Percentiles rank a stretch among this genome's conserved stretches.
Conservation (phyloP, 1,140 invertebrate species). For the Drosophila simulans region DNA sequence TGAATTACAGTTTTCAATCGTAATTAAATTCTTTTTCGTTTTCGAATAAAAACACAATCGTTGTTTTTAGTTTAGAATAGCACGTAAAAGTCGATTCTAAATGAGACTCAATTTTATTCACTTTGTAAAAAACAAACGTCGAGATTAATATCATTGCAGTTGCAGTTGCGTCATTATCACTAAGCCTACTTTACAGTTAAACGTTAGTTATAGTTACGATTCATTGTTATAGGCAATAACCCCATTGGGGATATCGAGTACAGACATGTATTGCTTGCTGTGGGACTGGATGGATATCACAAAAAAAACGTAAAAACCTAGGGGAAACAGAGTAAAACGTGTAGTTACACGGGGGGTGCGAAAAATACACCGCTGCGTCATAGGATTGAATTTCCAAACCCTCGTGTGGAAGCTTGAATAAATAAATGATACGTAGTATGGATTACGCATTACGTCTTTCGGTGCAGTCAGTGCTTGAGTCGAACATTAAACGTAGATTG, state of each 20-base stretch:
- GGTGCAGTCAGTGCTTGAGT: constrained; percentile 36
- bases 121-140: constrained; percentile 32
- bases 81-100: constrained; percentile 3
- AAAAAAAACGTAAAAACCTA: constrained; percentile 42
- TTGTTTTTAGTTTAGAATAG: background rate
- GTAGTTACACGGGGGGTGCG: constrained; percentile 5
- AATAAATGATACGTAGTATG: constrained; percentile 39
- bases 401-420: constrained; percentile 30
- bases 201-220: constrained; percentile 40
- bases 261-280: constrained; percentile 43
- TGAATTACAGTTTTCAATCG: background rate
- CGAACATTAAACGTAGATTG: constrained; percentile 26
- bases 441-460: constrained; percentile 26
- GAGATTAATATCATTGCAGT: constrained; percentile 42
- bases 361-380: constrained; percentile 23
- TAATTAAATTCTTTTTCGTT: background rate
- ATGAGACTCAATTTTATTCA: constrained; percentile 46
- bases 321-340: constrained; percentile 40
- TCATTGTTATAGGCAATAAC: constrained; percentile 14
- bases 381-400: constrained; percentile 15
- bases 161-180: constrained; percentile 41
- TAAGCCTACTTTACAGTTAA: constrained; percentile 38
- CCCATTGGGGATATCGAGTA: constrained; percentile 22
- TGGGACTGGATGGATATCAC: constrained; percentile 59
- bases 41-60: background rate